These are phyloP conservation scores for Pectinophora gossypiella DNA, from an alignment of 1,140 invertebrate species.

Conservation along the genomic window DNA sequence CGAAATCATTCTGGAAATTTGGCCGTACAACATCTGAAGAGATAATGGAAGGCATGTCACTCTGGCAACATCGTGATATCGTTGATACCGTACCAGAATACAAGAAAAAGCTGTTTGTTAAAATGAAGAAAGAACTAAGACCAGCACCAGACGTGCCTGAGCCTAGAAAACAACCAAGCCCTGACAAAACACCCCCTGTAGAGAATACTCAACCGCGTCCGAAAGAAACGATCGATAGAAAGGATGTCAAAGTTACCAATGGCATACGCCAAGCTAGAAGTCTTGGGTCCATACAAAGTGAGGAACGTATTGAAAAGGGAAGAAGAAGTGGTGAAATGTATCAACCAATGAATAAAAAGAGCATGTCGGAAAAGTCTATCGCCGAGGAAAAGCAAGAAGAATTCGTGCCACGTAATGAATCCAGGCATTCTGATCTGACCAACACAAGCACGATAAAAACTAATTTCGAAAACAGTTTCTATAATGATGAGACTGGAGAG, in stretches of 20 bases:
- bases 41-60: conserved; percentile 88
- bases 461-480: conserved; percentile 77
- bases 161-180: conserved; percentile 48
- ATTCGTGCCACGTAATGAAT: conserved; percentile 64
- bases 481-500: conserved; percentile 77
- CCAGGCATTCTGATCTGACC: conserved; percentile 70
- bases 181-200: conserved; percentile 48
- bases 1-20: conserved; percentile 91
- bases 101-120: conserved; percentile 73
- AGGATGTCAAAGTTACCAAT: conserved; percentile 59
- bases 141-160: conserved; percentile 57
- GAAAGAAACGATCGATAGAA: conserved; percentile 73
- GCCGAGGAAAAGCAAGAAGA: conserved; percentile 68
- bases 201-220: conserved; percentile 47
- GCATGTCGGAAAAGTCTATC: conserved; percentile 67
- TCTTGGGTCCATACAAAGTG: conserved; percentile 67
- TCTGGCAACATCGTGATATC: conserved; percentile 90
- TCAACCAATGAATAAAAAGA: conserved; percentile 60
- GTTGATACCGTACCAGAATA: conserved; percentile 80
- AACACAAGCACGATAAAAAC: conserved; percentile 71
- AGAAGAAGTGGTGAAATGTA: conserved; percentile 52
- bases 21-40: conserved; percentile 81
- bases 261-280: conserved; percentile 71
- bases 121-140: conserved; percentile 58
- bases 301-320: conserved; percentile 54